phyloP scores from a whole-genome alignment of 2,113 vertebrate species.

The Australoheros scitulus region DNA sequence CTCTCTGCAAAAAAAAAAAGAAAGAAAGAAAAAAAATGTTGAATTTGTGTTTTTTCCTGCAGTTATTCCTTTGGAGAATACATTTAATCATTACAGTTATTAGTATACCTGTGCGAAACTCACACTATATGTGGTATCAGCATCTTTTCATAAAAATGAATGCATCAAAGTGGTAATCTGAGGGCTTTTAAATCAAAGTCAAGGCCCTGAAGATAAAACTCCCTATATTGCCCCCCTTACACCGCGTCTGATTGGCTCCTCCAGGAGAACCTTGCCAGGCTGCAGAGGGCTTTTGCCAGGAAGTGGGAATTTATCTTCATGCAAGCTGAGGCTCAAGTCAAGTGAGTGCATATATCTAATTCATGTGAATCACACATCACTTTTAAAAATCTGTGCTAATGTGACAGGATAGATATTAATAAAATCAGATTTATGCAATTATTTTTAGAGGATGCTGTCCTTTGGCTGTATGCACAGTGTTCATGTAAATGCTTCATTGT shows the following conservation, averaged over 20 bases:
- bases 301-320: conserved; percentile 99
- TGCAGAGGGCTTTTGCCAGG: conserved; percentile 94
- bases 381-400: background rate
- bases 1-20: too few relatives aligned
- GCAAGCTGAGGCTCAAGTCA: conserved; percentile 98
- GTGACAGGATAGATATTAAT: background rate
- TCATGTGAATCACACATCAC: background rate
- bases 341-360: conserved; percentile 82
- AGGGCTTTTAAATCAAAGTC: conserved; percentile 27
- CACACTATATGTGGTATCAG: background rate
- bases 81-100: background rate
- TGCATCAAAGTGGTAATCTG: background rate
- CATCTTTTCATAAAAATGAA: background rate
- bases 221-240: conserved; percentile 3
- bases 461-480: conserved; percentile 12
- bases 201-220: background rate
- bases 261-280: conserved; percentile 94
- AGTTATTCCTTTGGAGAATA: background rate
- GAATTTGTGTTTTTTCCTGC: background rate
- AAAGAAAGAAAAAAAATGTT: background rate
- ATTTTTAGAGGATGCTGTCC: background rate
- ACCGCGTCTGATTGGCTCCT: conserved; percentile 41
- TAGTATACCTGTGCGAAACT: background rate
- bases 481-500: background rate
- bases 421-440: background rate